These are phyloP conservation scores for Noctua pronuba DNA, from an alignment of 2,888 invertebrate genomes.

Conservation along the genomic window DNA sequence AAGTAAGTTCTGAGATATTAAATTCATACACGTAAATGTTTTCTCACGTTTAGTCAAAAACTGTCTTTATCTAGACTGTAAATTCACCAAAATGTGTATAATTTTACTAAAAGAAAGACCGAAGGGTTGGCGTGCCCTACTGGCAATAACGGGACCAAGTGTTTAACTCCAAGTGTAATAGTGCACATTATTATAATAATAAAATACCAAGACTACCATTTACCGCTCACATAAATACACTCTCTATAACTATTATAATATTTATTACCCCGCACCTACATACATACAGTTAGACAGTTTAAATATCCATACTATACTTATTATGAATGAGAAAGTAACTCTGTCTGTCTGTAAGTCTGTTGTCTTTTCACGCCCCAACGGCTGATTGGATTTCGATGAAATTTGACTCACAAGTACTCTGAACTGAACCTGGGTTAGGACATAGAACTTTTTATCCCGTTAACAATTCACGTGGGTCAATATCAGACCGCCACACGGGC, in stretches of 20 bases:
- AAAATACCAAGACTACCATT: neutral
- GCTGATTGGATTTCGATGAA: neutral
- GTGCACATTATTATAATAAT: neutral
- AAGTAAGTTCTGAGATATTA: neutral
- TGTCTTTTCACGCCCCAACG: neutral
- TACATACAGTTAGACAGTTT: conserved; percentile 22
- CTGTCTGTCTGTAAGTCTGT: neutral
- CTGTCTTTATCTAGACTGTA: neutral
- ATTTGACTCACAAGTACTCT: neutral
- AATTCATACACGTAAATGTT: neutral
- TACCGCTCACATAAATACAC: conserved; percentile 1
- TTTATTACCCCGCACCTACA: neutral
- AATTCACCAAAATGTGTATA: neutral
- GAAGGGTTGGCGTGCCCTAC: neutral
- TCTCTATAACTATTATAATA: neutral
- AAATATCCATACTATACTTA: conserved; percentile 2
- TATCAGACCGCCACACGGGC: neutral
- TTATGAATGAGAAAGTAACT: neutral
- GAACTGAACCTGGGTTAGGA: neutral
- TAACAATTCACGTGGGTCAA: neutral
- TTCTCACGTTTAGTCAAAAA: neutral
- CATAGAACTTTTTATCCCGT: neutral
- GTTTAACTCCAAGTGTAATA: conserved; percentile 1
- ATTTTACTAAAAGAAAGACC: neutral
- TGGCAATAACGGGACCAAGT: neutral